Conservation (phyloP, 2,113 vertebrate genomes). For the Stercorarius parasiticus region DNA sequence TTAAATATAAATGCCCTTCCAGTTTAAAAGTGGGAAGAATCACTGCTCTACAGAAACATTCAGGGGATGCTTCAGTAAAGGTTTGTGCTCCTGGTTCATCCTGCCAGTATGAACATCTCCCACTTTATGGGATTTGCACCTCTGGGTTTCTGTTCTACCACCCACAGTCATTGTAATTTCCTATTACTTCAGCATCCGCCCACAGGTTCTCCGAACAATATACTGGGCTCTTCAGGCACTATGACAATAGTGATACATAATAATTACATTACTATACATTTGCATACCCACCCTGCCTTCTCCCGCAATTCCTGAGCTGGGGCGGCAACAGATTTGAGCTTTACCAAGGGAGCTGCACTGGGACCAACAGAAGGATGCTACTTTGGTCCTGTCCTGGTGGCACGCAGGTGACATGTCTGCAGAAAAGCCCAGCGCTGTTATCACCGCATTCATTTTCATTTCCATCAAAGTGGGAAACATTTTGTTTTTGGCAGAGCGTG, state of each 20-base stretch:
- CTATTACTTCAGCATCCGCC: slow-evolving; percentile 28
- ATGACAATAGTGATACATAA: neutral
- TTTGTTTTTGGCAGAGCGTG: neutral
- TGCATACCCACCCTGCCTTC: neutral
- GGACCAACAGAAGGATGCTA: neutral
- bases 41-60: neutral
- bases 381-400: neutral
- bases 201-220: neutral
- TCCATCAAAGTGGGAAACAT: neutral
- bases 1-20: neutral
- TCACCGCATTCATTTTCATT: neutral
- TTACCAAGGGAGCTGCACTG: neutral
- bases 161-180: slow-evolving; percentile 46
- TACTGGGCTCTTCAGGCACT: slow-evolving; percentile 20
- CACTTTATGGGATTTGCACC: neutral
- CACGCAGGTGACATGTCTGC: rapidly evolving
- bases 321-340: neutral
- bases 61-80: neutral
- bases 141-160: slow-evolving; percentile 39
- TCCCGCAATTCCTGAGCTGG: neutral
- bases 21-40: neutral
- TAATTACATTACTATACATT: slow-evolving; percentile 3
- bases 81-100: neutral
- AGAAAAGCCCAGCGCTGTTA: neutral
- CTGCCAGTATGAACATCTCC: neutral